Evolutionary conservation across 2,888 invertebrate species (phyloP), one percentile per base, ranked within the genome.

Genomic region (Zygogramma bicolorata): DNA sequence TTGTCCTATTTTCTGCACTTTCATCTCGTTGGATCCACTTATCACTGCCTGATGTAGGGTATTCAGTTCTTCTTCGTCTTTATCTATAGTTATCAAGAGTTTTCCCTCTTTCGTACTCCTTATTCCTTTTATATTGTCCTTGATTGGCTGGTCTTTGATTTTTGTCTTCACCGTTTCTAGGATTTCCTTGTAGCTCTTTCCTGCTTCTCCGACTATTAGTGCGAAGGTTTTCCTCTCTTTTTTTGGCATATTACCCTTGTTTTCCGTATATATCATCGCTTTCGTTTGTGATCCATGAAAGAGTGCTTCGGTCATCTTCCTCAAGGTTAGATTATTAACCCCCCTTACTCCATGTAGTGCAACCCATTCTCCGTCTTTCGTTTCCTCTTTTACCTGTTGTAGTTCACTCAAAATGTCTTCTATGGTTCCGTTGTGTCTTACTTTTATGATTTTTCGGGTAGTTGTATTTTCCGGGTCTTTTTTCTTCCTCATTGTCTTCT

Each of bases 61-160:
- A 10, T 34, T 34, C 10, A 34, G 34, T 10, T 8, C 3, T 13
- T 34, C 15, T 27, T 27, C 59, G n/a, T 59, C n/a, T 59, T 59
- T 59, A 29, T 31, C 59, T n/a, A 15, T 63, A 6, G 63, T 63
- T 7, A 63, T 63, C 27, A 46, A 25, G 5, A 63, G 42, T 3
- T 63, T 63, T 3, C 63, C 46, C n/a, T 63, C 63, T 63, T 40
- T 63, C 42, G 42, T 63, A n/a, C 63, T 63, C 42, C 22, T 63
- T 27, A 63, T 6, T 13, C 42, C 46, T 42, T 27, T 7, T 0
- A 63, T 63, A 10, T 22, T 10, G 6, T 4, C n/a, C 13, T 46
- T 63, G 20, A 46, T 46, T 3, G 63, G 29, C 10, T 46, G 42
- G 15, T 63, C 46, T 3, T 22, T 6, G 3, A 27, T 27, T 10